Evolutionary conservation across 2,888 invertebrate genomes (phyloP).

Genomic region (Ichneumon xanthorius): DNA sequence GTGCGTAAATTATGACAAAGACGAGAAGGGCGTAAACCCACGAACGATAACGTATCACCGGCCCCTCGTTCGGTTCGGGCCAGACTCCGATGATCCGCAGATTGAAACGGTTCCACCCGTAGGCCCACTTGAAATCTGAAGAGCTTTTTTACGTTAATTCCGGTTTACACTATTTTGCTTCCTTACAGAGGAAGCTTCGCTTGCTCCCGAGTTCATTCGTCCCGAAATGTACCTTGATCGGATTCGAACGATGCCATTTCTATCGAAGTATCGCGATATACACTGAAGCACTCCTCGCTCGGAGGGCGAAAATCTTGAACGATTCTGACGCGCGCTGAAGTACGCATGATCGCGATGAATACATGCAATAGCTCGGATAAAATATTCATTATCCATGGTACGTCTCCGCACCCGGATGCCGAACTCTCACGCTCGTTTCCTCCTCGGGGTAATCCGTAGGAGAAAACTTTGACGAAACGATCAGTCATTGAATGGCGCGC

Average conservation of each 20-base stretch:
- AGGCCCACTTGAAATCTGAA: slow-evolving; percentile 69
- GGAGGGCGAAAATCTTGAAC: not conserved
- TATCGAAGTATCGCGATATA: not conserved
- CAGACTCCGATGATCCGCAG: slow-evolving; percentile 74
- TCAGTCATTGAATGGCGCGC: not conserved
- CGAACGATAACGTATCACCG: slow-evolving; percentile 36
- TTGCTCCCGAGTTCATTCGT: not conserved
- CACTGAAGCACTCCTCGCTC: slow-evolving; percentile 6
- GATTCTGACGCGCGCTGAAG: not conserved
- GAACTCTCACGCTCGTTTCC: slow-evolving; percentile 12
- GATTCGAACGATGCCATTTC: slow-evolving; percentile 12
- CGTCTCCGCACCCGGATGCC: not conserved
- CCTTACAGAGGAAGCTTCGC: not conserved
- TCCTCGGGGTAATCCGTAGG: not conserved
- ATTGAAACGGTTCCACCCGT: slow-evolving; percentile 74
- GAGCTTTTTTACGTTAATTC: no score
- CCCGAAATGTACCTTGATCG: slow-evolving; percentile 21
- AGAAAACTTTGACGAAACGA: slow-evolving; percentile 10
- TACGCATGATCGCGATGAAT: slow-evolving; percentile 18
- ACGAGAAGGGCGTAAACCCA: slow-evolving; percentile 40
- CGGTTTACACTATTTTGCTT: not conserved
- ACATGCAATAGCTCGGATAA: slow-evolving; percentile 18
- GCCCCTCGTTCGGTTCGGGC: slow-evolving; percentile 69
- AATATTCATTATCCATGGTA: slow-evolving; percentile 14
- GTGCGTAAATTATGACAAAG: slow-evolving; percentile 57